Evolutionary conservation across 1,140 invertebrate species (phyloP).

Genomic region (Bilobella aurantiaca): DNA sequence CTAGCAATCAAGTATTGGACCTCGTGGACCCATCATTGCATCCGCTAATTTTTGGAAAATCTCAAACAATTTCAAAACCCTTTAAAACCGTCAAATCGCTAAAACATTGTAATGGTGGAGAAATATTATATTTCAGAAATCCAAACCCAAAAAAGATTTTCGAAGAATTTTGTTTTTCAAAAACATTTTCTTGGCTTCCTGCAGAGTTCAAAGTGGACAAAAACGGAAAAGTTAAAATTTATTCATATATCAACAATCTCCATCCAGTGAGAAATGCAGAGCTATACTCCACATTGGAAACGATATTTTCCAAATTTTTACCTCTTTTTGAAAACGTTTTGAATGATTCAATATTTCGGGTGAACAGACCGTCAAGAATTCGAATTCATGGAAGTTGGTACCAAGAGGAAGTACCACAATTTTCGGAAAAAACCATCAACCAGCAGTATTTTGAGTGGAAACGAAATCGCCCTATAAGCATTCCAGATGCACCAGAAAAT

Average conservation of each 20-base stretch:
- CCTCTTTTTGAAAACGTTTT: background rate
- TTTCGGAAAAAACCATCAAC: background rate
- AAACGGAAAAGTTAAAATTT: slow-evolving; percentile 63
- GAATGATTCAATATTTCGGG: too few species aligned
- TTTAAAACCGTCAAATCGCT: background rate
- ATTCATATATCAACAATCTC: slow-evolving; percentile 66
- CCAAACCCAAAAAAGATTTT: background rate
- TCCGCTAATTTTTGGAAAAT: background rate
- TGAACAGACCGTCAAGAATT: too few species aligned
- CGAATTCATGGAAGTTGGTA: too few species aligned
- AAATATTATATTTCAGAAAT: too few species aligned
- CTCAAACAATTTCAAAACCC: background rate
- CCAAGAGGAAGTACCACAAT: background rate
- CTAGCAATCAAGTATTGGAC: background rate
- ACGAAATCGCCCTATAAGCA: too few species aligned
- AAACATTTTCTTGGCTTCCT: background rate
- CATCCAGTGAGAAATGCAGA: slow-evolving; percentile 40
- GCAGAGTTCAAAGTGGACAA: slow-evolving; percentile 16
- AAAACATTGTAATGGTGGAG: too few species aligned
- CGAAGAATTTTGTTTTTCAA: background rate
- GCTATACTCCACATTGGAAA: slow-evolving; percentile 37
- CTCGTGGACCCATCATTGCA: background rate
- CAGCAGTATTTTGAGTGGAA: slow-evolving; percentile 8
- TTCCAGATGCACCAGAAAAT: too few species aligned
- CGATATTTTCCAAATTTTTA: background rate